These are phyloP conservation scores for Elegia similella DNA, from an alignment of 2,888 invertebrate species.

Conservation along the genomic window DNA sequence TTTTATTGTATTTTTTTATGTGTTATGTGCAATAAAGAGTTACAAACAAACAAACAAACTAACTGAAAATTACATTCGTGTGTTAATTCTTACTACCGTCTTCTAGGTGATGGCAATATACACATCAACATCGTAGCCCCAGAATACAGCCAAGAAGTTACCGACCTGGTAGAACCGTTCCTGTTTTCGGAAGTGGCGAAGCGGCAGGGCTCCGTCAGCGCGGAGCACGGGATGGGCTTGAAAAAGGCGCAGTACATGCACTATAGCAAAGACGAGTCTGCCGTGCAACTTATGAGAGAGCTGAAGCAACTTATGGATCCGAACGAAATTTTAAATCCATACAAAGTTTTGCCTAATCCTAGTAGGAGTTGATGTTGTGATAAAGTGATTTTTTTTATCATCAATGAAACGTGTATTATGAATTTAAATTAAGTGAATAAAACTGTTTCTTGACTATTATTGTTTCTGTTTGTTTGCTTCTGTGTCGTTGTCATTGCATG, in stretches of 20 bases:
- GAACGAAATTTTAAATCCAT: conserved; percentile 96
- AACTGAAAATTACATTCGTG: too few species aligned
- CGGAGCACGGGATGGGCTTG: conserved; percentile 98
- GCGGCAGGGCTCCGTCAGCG: conserved; percentile 93
- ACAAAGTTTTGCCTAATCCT: conserved; percentile 87
- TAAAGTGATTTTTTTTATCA: too few species aligned
- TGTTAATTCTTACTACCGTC: too few species aligned
- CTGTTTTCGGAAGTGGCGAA: conserved; percentile 92
- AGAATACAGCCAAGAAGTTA: conserved; percentile 81
- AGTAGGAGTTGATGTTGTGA: background rate
- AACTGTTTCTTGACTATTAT: too few species aligned
- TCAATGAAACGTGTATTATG: too few species aligned
- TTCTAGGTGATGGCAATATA: conserved; percentile 93
- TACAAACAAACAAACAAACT: too few species aligned
- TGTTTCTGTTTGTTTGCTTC: too few species aligned
- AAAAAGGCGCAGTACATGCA: conserved; percentile 90
- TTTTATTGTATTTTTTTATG: too few species aligned
- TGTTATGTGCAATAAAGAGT: too few species aligned
- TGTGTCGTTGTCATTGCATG: too few species aligned
- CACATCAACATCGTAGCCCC: conserved; percentile 92
- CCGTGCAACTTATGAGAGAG: conserved; percentile 89
- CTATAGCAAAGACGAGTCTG: conserved; percentile 87
- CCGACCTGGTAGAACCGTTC: conserved; percentile 90
- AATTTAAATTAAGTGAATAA: too few species aligned
- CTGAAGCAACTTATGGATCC: conserved; percentile 96